These are phyloP conservation scores for Diglossa cyanea DNA, from an alignment of 2,797 vertebrate species.

Conservation along the genomic window DNA sequence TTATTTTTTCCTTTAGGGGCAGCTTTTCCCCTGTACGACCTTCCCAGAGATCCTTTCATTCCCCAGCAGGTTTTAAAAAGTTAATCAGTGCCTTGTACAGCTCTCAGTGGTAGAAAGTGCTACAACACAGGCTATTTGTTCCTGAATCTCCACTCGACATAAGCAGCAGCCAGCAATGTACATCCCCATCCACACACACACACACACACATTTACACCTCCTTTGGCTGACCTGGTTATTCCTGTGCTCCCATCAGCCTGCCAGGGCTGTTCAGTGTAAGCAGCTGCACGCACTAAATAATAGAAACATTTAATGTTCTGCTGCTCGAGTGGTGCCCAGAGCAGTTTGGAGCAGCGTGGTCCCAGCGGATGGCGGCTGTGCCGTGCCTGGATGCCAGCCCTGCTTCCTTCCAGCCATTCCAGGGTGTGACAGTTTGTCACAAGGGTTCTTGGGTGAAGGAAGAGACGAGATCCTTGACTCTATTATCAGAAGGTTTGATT, in stretches of 20 bases:
- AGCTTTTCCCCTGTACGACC: not conserved
- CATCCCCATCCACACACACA: not conserved
- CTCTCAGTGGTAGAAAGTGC: not conserved
- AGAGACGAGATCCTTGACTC: no score
- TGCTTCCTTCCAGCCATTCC: not conserved
- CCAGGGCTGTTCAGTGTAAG: conserved; percentile 32
- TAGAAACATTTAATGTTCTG: conserved; percentile 50
- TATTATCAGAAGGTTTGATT: no score
- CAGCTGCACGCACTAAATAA: conserved; percentile 63
- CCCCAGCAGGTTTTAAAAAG: not conserved
- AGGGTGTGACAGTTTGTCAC: no score
- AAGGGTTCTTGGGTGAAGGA: no score
- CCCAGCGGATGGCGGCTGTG: not conserved
- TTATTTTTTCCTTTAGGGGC: not conserved
- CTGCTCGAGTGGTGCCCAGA: not conserved
- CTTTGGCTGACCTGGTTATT: conserved; percentile 40
- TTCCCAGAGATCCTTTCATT: not conserved
- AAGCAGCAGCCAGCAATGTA: not conserved
- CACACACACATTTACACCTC: not conserved
- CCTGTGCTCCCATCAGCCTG: conserved; percentile 9
- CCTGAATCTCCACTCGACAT: not conserved
- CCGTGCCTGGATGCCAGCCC: conserved; percentile 5
- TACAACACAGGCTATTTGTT: conserved; percentile 11
- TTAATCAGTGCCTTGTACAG: conserved; percentile 13
- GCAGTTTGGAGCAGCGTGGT: not conserved